These are phyloP conservation scores for Sciurus niger DNA, from an alignment of 2,113 vertebrate species.

Conservation along the genomic window DNA sequence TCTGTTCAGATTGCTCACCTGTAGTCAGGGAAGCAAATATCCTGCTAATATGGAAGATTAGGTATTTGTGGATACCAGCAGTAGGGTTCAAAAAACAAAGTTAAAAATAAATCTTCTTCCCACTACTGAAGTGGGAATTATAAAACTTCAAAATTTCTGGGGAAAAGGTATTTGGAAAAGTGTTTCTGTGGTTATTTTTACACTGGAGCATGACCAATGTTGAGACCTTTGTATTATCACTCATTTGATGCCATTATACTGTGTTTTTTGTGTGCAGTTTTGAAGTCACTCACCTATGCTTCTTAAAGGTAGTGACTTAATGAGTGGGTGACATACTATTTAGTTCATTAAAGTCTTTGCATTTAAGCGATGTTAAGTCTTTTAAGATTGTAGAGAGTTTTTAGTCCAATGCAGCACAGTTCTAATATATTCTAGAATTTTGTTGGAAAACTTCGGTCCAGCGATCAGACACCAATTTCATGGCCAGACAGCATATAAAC, in stretches of 20 bases:
- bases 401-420: not conserved
- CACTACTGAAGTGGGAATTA: not conserved
- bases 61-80: not conserved
- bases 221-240: not conserved
- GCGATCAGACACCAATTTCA: not conserved
- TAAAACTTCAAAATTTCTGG: not conserved
- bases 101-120: not conserved
- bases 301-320: not conserved
- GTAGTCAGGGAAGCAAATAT: not conserved
- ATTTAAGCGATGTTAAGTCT: not conserved
- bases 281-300: not conserved
- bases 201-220: not conserved
- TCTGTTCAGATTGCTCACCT: not conserved
- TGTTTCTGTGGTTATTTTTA: not conserved
- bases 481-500: not conserved
- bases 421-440: slow-evolving; percentile 7
- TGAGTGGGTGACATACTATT: not conserved
- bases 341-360: not conserved
- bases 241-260: not conserved
- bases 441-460: not conserved
- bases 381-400: not conserved
- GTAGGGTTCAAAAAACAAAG: not conserved
- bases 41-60: not conserved
- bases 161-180: not conserved
- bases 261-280: not conserved